Conservation (phyloP, 2,113 vertebrate genomes). For the Oostethus manadensis region DNA sequence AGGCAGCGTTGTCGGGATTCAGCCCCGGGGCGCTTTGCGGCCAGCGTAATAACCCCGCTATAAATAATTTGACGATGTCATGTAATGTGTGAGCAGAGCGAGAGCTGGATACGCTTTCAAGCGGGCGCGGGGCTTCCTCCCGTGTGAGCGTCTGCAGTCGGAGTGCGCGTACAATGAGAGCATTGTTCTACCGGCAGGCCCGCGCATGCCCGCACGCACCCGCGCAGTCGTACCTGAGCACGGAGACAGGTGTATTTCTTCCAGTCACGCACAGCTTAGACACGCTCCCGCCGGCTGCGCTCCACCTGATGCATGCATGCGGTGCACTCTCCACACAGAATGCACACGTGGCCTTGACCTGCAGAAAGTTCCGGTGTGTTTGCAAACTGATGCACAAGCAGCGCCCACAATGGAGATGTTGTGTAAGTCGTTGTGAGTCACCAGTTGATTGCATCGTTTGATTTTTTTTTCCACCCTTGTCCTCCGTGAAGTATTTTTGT, state of each 20-base stretch:
- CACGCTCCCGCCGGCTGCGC: constrained; percentile 61
- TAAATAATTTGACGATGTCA: constrained; percentile 55
- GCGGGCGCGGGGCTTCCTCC: constrained; percentile 66
- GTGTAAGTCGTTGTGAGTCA: background rate
- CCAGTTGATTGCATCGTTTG: no score
- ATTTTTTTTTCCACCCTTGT: no score
- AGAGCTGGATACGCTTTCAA: constrained; percentile 9
- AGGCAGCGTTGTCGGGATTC: constrained; percentile 56
- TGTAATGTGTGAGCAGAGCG: constrained; percentile 37
- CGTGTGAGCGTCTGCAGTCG: constrained; percentile 64
- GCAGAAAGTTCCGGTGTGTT: background rate
- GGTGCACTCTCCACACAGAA: background rate
- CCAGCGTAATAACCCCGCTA: constrained; percentile 67
- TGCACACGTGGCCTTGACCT: background rate
- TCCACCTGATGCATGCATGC: constrained; percentile 19
- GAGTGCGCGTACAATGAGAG: constrained; percentile 74
- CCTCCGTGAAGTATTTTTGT: no score
- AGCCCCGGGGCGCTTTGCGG: constrained; percentile 64
- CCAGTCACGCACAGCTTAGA: constrained; percentile 74
- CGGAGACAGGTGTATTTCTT: constrained; percentile 83
- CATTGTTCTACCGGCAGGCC: constrained; percentile 82
- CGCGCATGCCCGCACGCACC: constrained; percentile 67
- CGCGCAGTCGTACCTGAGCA: constrained; percentile 67
- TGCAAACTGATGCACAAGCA: background rate
- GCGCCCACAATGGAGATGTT: background rate